Evolutionary conservation across 1,140 invertebrate genomes (phyloP), one percentile per base, ranked within the genome.

Genomic region (Musca domestica): DNA sequence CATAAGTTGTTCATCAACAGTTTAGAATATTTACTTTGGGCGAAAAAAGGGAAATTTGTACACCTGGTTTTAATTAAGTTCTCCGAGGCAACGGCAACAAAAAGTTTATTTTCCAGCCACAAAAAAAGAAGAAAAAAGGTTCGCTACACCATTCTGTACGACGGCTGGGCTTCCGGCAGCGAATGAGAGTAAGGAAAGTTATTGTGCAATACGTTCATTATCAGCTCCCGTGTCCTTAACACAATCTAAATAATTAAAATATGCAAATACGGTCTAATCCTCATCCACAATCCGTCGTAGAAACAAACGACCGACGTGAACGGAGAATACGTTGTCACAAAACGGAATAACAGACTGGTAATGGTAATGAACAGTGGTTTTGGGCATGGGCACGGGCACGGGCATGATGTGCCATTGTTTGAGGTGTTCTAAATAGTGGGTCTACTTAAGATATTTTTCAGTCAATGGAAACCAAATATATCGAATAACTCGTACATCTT

Each of bases 211-310:
- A 41, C 34, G 34, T 41, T 41, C 34, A 61, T 61, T 34, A 61
- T 61, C 27, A 34, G 34, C 56, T 61, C 34, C 34, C 27, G 56
- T 61, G 27, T 61, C 56, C 56, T 61, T 61, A 61, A 61, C 23
- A 61, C 56, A 61, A 61, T 61, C 56, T 61, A 61, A 61, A 61
- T 61, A 61, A 61, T 49, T 48, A 64, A 64, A 64, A 64, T 64
- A 48, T 64, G 63, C 63, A 48, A 64, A 48, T 49, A 47, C 63
- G 19, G 23, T 64, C 15, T 49, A 49, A 49, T 64, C 63, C 41
- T 48, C 54, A 41, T 19, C 17, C 27, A 61, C 27, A 41, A 10
- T 34, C 56, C 34, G 34, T 41, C 34, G 34, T 41, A 41, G 34
- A 5, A 7, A 41, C 34, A 41, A 41, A 41, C 34, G 34, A 41